A percentile compares a stretch with the other conserved stretches of the same genome.
phyloP scores from a whole-genome alignment of 2,888 invertebrate genomes.

The Cheiracanthium punctorium region DNA sequence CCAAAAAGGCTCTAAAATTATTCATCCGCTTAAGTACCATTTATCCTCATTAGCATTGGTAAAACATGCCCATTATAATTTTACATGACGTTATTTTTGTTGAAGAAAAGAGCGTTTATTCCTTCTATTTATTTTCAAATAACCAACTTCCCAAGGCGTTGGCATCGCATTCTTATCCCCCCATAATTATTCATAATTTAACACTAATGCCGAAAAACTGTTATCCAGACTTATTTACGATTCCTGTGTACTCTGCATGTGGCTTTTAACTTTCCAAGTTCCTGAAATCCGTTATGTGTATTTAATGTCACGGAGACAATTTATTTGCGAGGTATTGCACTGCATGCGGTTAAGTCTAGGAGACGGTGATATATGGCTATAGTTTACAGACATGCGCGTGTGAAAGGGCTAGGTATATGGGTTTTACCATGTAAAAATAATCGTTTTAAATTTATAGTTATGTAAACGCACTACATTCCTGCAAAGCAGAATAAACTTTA shows the following conservation, averaged over 20 bases:
- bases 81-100: neutral
- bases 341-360: no score
- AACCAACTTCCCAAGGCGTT: neutral
- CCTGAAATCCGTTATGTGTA: no score
- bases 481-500: no score
- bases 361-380: no score
- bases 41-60: constrained; percentile 52
- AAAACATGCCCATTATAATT: constrained; percentile 9
- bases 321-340: no score
- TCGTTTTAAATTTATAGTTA: no score
- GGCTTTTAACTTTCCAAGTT: no score
- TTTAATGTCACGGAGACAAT: no score
- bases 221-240: constrained; percentile 4
- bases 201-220: neutral
- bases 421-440: no score
- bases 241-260: neutral
- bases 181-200: constrained; percentile 33
- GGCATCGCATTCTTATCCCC: neutral
- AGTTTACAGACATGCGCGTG: no score
- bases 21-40: constrained; percentile 34
- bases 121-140: neutral
- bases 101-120: neutral
- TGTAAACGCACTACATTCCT: no score
- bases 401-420: no score
- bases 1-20: constrained; percentile 38